Evolutionary conservation across 2,888 invertebrate genomes (phyloP).

Genomic region (Caenorhabditis wallacei): DNA sequence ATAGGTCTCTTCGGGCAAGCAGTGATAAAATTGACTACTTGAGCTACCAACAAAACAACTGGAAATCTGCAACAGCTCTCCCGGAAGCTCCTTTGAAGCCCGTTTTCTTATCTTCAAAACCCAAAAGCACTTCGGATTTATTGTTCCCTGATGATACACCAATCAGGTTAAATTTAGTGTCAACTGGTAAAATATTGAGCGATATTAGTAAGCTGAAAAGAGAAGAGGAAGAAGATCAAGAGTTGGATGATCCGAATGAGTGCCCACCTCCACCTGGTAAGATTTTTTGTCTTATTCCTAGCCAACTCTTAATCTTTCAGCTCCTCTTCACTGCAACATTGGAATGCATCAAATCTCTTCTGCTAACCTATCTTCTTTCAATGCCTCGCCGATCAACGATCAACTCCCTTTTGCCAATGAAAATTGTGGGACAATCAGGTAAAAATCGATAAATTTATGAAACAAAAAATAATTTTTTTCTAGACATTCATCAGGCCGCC

Average conservation of each 20-base stretch:
- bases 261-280: constrained; percentile 31
- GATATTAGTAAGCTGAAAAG: constrained; percentile 73
- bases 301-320: background rate
- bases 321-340: constrained; percentile 24
- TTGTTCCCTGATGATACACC: constrained; percentile 33
- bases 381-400: constrained; percentile 54
- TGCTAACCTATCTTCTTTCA: constrained; percentile 15
- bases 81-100: constrained; percentile 3
- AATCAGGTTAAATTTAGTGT: constrained; percentile 66
- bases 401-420: constrained; percentile 94
- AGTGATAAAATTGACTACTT: constrained; percentile 45
- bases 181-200: constrained; percentile 68
- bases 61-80: constrained; percentile 16
- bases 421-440: constrained; percentile 94
- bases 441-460: background rate
- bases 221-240: constrained; percentile 47
- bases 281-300: background rate
- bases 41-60: constrained; percentile 10
- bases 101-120: background rate
- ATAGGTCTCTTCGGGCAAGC: background rate
- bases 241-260: constrained; percentile 16
- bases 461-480: background rate
- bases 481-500: constrained; percentile 13
- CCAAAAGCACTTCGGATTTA: constrained; percentile 22
- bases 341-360: constrained; percentile 9